Conservation (phyloP, 2,888 invertebrate genomes). For the Drosophila kokeensis region DNA sequence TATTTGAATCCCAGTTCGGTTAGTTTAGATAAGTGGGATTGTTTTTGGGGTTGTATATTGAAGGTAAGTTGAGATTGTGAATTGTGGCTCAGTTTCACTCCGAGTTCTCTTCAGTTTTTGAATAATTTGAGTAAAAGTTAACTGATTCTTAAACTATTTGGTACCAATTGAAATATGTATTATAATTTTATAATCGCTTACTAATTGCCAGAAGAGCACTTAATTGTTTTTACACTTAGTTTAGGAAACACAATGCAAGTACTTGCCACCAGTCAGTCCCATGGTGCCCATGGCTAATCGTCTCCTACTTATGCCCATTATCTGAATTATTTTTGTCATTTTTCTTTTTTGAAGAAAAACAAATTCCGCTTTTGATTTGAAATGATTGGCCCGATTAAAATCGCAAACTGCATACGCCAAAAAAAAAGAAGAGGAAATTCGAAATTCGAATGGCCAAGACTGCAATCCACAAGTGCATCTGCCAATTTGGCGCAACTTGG, state of each 20-base stretch:
- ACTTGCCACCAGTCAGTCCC: background rate
- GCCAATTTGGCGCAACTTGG: slow-evolving; percentile 58
- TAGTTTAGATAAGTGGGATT: background rate
- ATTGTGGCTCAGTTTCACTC: no score
- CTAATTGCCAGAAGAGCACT: no score
- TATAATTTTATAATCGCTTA: no score
- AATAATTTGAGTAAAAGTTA: no score
- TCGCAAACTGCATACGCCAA: slow-evolving; percentile 18
- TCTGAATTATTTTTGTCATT: slow-evolving; percentile 1
- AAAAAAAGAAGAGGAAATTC: background rate
- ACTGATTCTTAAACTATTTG: no score
- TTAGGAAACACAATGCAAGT: background rate
- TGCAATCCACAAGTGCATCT: slow-evolving; percentile 49
- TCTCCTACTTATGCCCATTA: slow-evolving; percentile 4
- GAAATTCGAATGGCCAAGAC: slow-evolving; percentile 27
- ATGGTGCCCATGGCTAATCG: background rate
- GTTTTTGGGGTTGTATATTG: background rate
- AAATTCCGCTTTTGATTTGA: slow-evolving; percentile 20
- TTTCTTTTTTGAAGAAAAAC: slow-evolving; percentile 10
- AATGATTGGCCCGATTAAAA: slow-evolving; percentile 42
- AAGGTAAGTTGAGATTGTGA: background rate
- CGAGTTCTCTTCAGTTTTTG: no score
- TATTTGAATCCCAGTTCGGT: background rate
- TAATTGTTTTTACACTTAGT: background rate
- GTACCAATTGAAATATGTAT: background rate